phyloP scores from a whole-genome alignment of 2,113 vertebrate species.

The Todiramphus chloris region DNA sequence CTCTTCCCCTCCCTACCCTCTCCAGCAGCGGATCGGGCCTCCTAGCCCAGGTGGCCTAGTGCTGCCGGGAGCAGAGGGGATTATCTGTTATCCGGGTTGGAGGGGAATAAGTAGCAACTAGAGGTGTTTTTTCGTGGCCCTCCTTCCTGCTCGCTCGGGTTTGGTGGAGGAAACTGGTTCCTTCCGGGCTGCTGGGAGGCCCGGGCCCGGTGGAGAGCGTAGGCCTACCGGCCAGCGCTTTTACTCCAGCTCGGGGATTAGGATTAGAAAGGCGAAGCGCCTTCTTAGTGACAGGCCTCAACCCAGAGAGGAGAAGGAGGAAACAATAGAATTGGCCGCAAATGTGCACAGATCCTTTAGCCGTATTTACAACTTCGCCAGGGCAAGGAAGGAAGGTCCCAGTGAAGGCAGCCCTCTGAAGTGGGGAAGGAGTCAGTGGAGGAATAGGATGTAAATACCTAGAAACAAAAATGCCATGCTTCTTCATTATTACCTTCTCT shows the following conservation, averaged over 20 bases:
- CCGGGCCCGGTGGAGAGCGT: slow-evolving; percentile 80
- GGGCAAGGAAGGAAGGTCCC: slow-evolving; percentile 54
- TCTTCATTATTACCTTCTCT: not conserved
- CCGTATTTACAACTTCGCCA: slow-evolving; percentile 76
- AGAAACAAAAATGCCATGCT: not conserved
- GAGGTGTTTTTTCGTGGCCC: slow-evolving; percentile 38
- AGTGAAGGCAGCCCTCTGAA: not conserved
- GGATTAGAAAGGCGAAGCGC: slow-evolving; percentile 82
- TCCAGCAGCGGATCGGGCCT: slow-evolving; percentile 62
- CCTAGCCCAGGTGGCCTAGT: slow-evolving; percentile 62
- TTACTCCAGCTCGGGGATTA: slow-evolving; percentile 90
- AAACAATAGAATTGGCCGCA: slow-evolving; percentile 75
- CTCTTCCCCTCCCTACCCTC: slow-evolving; percentile 59
- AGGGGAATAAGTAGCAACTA: not conserved
- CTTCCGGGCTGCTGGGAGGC: slow-evolving; percentile 68
- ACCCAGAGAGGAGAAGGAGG: slow-evolving; percentile 63
- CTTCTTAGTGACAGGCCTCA: slow-evolving; percentile 78
- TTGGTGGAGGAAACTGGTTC: slow-evolving; percentile 42
- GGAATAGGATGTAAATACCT: slow-evolving; percentile 1
- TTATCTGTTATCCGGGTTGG: slow-evolving; percentile 10
- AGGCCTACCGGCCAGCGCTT: slow-evolving; percentile 89
- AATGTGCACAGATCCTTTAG: slow-evolving; percentile 48
- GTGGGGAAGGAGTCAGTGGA: not conserved
- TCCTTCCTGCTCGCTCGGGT: not conserved
- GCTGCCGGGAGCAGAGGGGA: not conserved